Evolutionary conservation across 2,888 invertebrate genomes (phyloP).

Genomic region (Pseudoips prasinana): DNA sequence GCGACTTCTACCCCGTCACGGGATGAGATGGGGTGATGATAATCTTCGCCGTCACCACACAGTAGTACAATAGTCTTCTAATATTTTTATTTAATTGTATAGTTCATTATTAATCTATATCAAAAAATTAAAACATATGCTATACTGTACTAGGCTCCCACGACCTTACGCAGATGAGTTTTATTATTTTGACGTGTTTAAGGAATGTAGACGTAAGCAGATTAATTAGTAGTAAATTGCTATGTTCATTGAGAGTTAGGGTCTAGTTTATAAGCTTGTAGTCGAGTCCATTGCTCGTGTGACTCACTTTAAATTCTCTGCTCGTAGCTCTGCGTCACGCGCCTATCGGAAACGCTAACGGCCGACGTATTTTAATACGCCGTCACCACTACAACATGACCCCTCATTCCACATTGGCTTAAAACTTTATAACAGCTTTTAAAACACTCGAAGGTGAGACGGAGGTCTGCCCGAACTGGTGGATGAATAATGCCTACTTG

Average conservation of each 20-base stretch:
- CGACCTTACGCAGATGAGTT: too few relatives aligned
- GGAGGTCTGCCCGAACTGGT: slow-evolving; percentile 21
- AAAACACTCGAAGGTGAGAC: slow-evolving; percentile 27
- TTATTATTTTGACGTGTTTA: too few relatives aligned
- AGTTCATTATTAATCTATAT: too few relatives aligned
- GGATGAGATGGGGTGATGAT: too few relatives aligned
- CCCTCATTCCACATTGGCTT: slow-evolving; percentile 23
- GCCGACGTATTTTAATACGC: slow-evolving; percentile 62
- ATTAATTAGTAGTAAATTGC: slow-evolving; percentile 31
- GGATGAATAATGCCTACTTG: slow-evolving; percentile 25
- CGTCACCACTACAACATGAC: slow-evolving; percentile 22
- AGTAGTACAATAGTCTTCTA: too few relatives aligned
- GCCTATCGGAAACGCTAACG: slow-evolving; percentile 76
- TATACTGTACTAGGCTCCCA: too few relatives aligned
- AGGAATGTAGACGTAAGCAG: slow-evolving; percentile 15
- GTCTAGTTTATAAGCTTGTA: slow-evolving; percentile 8
- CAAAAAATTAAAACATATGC: too few relatives aligned
- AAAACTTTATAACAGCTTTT: slow-evolving; percentile 9
- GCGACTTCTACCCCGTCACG: too few relatives aligned
- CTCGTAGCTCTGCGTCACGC: slow-evolving; percentile 63
- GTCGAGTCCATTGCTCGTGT: slow-evolving; percentile 31
- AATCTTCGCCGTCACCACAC: too few relatives aligned
- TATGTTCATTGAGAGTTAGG: slow-evolving; percentile 17
- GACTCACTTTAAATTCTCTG: slow-evolving; percentile 64
- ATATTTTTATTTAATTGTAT: too few relatives aligned